phyloP scores from a whole-genome alignment of 2,888 invertebrate species.

The Dione vanillae region DNA sequence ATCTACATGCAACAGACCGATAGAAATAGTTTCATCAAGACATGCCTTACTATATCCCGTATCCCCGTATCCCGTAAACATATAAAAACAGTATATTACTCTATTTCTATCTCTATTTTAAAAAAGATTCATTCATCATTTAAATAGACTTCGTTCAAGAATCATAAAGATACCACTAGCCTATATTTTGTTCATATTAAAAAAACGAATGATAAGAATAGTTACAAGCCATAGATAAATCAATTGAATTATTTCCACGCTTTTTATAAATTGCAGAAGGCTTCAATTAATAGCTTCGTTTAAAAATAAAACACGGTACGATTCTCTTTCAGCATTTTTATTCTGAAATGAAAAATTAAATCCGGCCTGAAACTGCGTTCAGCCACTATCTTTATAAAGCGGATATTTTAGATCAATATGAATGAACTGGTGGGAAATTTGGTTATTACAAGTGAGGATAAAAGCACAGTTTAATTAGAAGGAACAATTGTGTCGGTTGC shows the following conservation, averaged over 20 bases:
- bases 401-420: constrained; percentile 22
- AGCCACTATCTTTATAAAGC: constrained; percentile 7
- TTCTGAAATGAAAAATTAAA: constrained; percentile 25
- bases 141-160: not conserved
- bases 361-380: not conserved
- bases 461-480: not conserved
- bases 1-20: too few species aligned
- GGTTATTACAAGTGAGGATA: not conserved
- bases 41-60: too few species aligned
- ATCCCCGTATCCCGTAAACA: too few species aligned
- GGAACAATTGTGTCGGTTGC: not conserved
- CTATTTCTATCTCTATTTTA: too few species aligned
- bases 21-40: too few species aligned
- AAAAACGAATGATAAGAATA: not conserved
- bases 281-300: not conserved
- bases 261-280: not conserved
- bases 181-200: not conserved
- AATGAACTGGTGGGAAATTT: not conserved
- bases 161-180: too few species aligned
- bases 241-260: constrained; percentile 10
- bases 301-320: constrained; percentile 12
- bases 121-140: not conserved
- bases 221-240: not conserved
- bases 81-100: too few species aligned
- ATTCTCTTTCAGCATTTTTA: constrained; percentile 7